Percentiles rank a stretch among this genome's conserved stretches.
Conservation (phyloP, 2,888 invertebrate genomes). For the Melieria picta region DNA sequence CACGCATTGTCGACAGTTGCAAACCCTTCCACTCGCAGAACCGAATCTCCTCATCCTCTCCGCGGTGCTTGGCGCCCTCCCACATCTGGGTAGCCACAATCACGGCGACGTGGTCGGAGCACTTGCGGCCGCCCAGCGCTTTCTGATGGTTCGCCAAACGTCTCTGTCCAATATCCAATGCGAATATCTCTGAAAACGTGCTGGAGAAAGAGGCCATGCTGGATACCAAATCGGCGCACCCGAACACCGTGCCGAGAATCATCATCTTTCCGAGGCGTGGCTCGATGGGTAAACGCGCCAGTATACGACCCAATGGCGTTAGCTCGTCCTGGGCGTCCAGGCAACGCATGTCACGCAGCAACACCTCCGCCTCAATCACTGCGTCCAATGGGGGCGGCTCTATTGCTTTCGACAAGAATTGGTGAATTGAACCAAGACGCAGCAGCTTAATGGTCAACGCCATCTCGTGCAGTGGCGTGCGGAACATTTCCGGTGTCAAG, state of each 20-base stretch:
- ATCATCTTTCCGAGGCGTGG: constrained; percentile 97
- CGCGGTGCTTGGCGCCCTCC: constrained; percentile 75
- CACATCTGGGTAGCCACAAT: constrained; percentile 90
- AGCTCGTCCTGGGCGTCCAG: constrained; percentile 87
- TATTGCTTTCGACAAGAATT: constrained; percentile 93
- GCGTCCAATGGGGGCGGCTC: constrained; percentile 98
- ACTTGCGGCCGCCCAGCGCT: constrained; percentile 84
- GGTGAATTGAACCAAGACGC: constrained; percentile 89
- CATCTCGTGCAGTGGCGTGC: constrained; percentile 95
- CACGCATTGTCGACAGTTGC: constrained; percentile 87
- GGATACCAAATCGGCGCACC: constrained; percentile 89
- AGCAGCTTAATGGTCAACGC: constrained; percentile 89
- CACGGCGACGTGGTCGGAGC: constrained; percentile 96
- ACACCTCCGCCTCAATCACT: constrained; percentile 95
- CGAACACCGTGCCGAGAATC: constrained; percentile 91
- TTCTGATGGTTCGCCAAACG: constrained; percentile 86
- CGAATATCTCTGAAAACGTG: constrained; percentile 94
- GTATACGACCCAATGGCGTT: constrained; percentile 91
- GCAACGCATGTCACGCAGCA: constrained; percentile 87
- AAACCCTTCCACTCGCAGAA: constrained; percentile 95
- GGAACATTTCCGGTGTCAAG: constrained; percentile 96
- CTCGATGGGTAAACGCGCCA: constrained; percentile 95
- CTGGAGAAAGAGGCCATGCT: constrained; percentile 96
- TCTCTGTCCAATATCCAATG: constrained; percentile 78
- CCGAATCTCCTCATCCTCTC: constrained; percentile 79